phyloP scores from a whole-genome alignment of 2,888 invertebrate species.

The Cecidostiba fungosa region DNA sequence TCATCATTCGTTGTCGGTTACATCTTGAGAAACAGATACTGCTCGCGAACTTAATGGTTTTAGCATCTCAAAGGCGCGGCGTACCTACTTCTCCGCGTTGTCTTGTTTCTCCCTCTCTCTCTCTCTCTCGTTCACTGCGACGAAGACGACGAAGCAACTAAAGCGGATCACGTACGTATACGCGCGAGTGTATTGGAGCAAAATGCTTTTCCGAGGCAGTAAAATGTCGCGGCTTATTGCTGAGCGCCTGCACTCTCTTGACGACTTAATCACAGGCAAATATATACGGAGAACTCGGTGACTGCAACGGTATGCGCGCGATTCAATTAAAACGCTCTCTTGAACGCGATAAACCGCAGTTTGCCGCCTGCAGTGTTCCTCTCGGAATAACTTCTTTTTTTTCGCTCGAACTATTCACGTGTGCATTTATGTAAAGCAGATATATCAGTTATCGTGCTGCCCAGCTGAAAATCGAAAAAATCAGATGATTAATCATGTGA shows the following conservation, averaged over 20 bases:
- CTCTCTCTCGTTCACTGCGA: background rate
- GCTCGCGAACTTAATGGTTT: background rate
- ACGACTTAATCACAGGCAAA: slow-evolving; percentile 12
- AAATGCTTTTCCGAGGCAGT: slow-evolving; percentile 29
- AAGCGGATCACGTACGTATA: background rate
- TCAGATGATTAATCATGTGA: no score
- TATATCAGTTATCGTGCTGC: no score
- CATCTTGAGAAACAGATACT: background rate
- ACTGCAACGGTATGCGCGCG: no score
- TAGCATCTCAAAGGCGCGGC: background rate
- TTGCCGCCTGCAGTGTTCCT: no score
- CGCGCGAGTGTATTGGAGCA: background rate
- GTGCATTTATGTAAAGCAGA: no score
- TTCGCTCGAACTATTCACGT: no score
- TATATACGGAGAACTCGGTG: background rate
- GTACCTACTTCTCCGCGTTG: background rate
- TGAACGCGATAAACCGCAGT: background rate
- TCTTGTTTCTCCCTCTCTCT: no score
- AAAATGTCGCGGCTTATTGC: slow-evolving; percentile 6
- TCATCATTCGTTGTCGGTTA: background rate
- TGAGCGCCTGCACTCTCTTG: background rate
- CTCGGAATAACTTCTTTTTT: no score
- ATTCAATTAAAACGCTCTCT: slow-evolving; percentile 1
- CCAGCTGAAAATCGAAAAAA: no score
- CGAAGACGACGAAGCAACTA: background rate